Evolutionary conservation across 1,140 invertebrate genomes (phyloP).

Genomic region (Diabrotica undecimpunctata): DNA sequence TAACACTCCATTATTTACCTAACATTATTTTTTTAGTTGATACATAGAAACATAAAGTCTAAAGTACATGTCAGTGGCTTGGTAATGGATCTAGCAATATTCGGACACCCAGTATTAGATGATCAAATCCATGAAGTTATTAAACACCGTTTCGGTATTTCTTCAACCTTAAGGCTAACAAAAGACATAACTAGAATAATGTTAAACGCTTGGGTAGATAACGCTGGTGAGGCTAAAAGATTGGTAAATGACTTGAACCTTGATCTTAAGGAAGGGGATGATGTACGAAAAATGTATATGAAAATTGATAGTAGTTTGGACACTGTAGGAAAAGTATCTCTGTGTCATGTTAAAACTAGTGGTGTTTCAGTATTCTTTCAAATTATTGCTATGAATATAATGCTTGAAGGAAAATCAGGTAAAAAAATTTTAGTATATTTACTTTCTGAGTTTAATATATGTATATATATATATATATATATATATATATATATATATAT

Average conservation of each 20-base stretch:
- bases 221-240: constrained; percentile 8
- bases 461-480: too few species aligned
- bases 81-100: constrained; percentile 54
- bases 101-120: constrained; percentile 56
- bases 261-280: constrained; percentile 36
- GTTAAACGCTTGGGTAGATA: not conserved
- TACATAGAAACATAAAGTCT: constrained; percentile 23
- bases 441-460: too few species aligned
- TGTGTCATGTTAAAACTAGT: constrained; percentile 48
- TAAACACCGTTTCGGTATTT: constrained; percentile 45
- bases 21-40: constrained; percentile 14
- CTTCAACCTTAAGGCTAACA: not conserved
- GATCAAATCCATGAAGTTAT: constrained; percentile 51
- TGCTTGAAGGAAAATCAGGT: constrained; percentile 52
- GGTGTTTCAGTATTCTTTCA: constrained; percentile 52
- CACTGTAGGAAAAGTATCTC: constrained; percentile 30
- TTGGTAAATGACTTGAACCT: constrained; percentile 19
- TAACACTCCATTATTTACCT: not conserved
- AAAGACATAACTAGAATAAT: not conserved
- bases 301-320: constrained; percentile 36
- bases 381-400: constrained; percentile 52
- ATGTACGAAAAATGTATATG: constrained; percentile 42
- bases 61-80: constrained; percentile 26
- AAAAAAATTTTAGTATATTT: constrained; percentile 14
- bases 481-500: too few species aligned